These are phyloP conservation scores for Hemiscyllium ocellatum DNA, from an alignment of 2,113 vertebrate species.

Conservation along the genomic window DNA sequence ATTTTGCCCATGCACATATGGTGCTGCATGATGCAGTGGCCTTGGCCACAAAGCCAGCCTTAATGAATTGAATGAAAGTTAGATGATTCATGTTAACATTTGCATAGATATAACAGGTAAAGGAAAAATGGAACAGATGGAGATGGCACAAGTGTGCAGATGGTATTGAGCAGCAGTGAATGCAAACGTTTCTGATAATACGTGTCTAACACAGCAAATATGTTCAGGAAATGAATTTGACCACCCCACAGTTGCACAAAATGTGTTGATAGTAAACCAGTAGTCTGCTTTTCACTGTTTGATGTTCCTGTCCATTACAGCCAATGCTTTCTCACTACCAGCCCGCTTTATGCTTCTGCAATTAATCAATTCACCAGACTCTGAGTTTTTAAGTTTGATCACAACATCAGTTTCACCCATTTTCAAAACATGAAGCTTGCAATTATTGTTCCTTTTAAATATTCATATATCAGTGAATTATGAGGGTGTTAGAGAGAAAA, in stretches of 20 bases:
- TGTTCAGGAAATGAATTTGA: background rate
- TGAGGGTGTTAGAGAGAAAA: background rate
- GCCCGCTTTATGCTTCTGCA: background rate
- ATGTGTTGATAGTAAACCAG: background rate
- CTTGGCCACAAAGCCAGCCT: too few species aligned
- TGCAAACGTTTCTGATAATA: background rate
- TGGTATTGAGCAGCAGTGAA: background rate
- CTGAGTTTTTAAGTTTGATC: background rate
- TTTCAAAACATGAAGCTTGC: background rate
- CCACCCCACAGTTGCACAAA: background rate
- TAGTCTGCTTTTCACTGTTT: background rate
- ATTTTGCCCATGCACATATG: too few species aligned
- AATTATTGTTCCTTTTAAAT: background rate
- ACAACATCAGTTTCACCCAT: background rate
- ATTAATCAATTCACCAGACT: background rate
- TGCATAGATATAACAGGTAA: background rate
- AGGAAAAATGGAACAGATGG: background rate
- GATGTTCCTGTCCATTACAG: background rate
- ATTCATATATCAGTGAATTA: background rate
- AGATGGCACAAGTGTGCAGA: background rate
- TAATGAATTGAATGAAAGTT: background rate
- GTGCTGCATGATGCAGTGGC: too few species aligned
- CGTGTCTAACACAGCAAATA: background rate
- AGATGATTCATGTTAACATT: background rate
- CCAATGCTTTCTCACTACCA: background rate